These are phyloP conservation scores for Aphidius colemani DNA, from an alignment of 2,888 invertebrate species.

Conservation along the genomic window DNA sequence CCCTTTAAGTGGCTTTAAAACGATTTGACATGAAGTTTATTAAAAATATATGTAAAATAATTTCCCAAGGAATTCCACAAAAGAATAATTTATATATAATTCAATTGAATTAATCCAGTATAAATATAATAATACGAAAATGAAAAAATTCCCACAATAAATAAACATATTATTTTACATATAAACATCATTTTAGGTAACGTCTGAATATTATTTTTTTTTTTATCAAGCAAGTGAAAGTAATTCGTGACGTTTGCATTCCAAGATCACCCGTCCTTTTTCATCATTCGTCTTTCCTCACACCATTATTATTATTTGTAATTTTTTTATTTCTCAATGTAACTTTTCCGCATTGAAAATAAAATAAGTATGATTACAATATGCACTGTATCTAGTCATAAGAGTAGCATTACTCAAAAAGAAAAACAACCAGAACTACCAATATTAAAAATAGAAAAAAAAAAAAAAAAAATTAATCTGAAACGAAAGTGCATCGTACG, in stretches of 20 bases:
- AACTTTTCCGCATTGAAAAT: too few relatives aligned
- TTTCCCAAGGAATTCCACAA: slow-evolving; percentile 8
- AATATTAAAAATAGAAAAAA: too few relatives aligned
- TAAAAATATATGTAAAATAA: background rate
- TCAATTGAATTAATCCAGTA: background rate
- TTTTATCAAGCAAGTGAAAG: slow-evolving; percentile 26
- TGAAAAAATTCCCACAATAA: background rate
- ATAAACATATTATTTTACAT: background rate
- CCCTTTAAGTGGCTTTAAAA: too few relatives aligned
- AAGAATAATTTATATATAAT: background rate
- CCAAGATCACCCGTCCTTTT: slow-evolving; percentile 17
- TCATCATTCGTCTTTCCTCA: slow-evolving; percentile 1
- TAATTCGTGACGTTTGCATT: slow-evolving; percentile 28
- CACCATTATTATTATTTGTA: background rate
- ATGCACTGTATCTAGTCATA: too few relatives aligned
- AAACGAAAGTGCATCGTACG: too few relatives aligned
- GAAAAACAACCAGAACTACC: too few relatives aligned
- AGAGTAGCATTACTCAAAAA: too few relatives aligned
- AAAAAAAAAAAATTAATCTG: too few relatives aligned
- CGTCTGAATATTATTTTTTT: slow-evolving; percentile 14
- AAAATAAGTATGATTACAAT: too few relatives aligned
- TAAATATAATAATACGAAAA: too few relatives aligned
- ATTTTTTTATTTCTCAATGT: too few relatives aligned
- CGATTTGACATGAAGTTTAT: too few relatives aligned
- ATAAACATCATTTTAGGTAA: slow-evolving; percentile 26